Evolutionary conservation across 2,888 invertebrate genomes (phyloP).

Genomic region (Hypsopygia costalis): DNA sequence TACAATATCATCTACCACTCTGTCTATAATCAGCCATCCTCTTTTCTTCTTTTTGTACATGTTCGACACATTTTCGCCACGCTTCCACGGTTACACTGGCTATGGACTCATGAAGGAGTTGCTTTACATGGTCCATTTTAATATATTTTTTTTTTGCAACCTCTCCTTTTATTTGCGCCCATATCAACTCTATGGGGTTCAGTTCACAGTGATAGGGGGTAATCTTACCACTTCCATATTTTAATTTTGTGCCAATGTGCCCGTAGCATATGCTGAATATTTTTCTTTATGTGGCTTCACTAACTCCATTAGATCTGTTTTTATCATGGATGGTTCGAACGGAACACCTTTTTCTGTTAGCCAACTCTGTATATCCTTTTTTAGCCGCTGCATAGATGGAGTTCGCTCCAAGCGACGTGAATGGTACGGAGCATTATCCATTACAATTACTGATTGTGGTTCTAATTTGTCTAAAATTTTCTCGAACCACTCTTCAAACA

Average conservation of each 20-base stretch:
- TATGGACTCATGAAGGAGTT: neutral
- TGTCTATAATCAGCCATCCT: neutral
- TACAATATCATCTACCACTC: neutral
- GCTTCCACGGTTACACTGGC: neutral
- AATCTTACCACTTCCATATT: conserved; percentile 12
- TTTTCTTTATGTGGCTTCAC: conserved; percentile 9
- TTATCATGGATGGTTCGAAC: conserved; percentile 5
- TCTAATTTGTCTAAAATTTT: conserved; percentile 19
- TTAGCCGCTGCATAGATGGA: neutral
- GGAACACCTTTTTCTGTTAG: conserved; percentile 7
- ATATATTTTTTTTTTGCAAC: neutral
- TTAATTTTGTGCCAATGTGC: conserved; percentile 15
- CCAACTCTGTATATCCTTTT: conserved; percentile 7
- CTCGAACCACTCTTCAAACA: conserved; percentile 21
- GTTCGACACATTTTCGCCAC: neutral
- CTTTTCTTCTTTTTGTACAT: neutral
- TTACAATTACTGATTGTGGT: conserved; percentile 17
- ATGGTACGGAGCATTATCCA: conserved; percentile 21
- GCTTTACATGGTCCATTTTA: neutral
- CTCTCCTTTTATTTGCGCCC: conserved; percentile 6
- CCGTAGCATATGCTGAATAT: conserved; percentile 13
- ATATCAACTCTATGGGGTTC: conserved; percentile 17
- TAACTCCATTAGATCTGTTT: conserved; percentile 6
- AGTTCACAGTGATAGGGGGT: conserved; percentile 19
- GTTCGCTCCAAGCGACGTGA: conserved; percentile 2